Evolutionary conservation across 2,797 vertebrate genomes (phyloP), one percentile per base, ranked within the genome.

Genomic region (Holocentrus rufus): DNA sequence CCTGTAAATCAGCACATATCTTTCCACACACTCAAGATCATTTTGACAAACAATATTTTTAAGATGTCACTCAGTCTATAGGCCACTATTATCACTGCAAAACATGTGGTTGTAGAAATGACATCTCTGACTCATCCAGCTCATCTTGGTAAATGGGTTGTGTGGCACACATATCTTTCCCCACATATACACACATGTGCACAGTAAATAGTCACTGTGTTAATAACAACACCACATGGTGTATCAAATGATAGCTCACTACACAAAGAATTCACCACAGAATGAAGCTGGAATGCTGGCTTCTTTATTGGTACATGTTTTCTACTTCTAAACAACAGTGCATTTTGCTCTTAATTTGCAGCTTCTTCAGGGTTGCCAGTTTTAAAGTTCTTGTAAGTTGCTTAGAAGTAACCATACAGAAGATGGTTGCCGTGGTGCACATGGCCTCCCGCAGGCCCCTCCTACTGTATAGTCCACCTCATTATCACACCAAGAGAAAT

Each of bases 401-500:
- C 68, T 75, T 46, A 49, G 34, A 84, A 53, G 15, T 49, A 20
- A 61, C 67, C 22, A 7, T 55, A 5, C 69, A 65, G 44, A 70
- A 68, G 78, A 67, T 36, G 18, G 68, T 31, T 77, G 66, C 58
- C 56, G 0, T 22, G 25, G 7, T 14, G 30, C 44, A 59, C 69
- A 75, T 47, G 14, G 39, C 30, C 23, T 22, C 42, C 56, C 49
- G 44, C 64, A 47, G 50, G 63, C 52, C 61, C 18, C 39, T 56
- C 67, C 47, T n/a, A n/a, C n/a, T n/a, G n/a, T 66, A 66, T 73
- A 65, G 66, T 54, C 54, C 18, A 56, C 53, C 69, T 83, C 72
- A 67, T 79, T 87, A 84, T 77, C 74, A 22, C 72, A 69, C 70
- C 50, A n/a, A 50, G 47, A 60, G 61, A 84, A 88, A 85, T 86